These are phyloP conservation scores for Sebastiscus tertius DNA, from an alignment of 2,797 vertebrate genomes.

Conservation along the genomic window DNA sequence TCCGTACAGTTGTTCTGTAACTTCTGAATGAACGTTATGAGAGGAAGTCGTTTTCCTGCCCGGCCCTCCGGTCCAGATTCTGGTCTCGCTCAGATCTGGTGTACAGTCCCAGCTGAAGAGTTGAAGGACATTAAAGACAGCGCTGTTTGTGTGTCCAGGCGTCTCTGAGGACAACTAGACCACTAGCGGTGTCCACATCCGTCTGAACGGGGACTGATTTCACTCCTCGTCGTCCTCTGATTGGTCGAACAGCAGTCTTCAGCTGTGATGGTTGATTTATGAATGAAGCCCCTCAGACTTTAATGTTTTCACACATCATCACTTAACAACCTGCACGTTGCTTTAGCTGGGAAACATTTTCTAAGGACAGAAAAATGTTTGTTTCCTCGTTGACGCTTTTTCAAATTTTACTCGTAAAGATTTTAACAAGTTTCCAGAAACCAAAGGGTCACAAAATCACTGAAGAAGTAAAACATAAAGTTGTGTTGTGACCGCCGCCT, in stretches of 20 bases:
- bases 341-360: background rate
- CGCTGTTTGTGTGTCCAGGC: background rate
- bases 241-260: conserved; percentile 27
- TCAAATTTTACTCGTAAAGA: background rate
- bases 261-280: conserved; percentile 6
- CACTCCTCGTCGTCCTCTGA: conserved; percentile 12
- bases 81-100: background rate
- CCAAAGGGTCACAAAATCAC: conserved; percentile 1
- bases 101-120: background rate
- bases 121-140: background rate
- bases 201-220: background rate
- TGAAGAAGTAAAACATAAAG: background rate
- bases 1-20: background rate
- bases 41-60: background rate
- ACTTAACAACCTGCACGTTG: background rate
- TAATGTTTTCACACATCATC: background rate
- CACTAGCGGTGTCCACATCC: background rate
- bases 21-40: background rate
- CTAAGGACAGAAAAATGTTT: background rate
- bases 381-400: background rate
- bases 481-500: conserved; percentile 7
- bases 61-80: background rate
- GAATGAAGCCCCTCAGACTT: background rate
- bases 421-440: conserved; percentile 1
- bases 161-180: background rate